A percentile compares a stretch with the other conserved stretches of the same genome.
phyloP scores from a whole-genome alignment of 2,888 invertebrate species.

The Microchrysa polita region DNA sequence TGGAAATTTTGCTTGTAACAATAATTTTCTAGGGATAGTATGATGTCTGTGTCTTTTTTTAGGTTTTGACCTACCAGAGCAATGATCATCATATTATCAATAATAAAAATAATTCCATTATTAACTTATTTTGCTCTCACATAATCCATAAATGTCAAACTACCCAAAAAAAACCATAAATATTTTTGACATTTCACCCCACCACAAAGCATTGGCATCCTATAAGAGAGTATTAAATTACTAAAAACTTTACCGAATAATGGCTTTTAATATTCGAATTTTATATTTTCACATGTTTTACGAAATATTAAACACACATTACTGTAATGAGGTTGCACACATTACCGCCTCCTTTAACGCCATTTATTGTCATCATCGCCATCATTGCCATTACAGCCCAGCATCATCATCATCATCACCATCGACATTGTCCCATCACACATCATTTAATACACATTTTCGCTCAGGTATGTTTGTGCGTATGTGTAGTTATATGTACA shows the following conservation, averaged over 20 bases:
- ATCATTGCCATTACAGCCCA: neutral
- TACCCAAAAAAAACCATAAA: no score
- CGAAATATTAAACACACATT: neutral
- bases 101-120: no score
- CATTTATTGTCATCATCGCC: neutral
- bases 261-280: neutral
- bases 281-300: neutral
- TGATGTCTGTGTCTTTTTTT: no score
- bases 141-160: no score
- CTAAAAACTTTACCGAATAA: neutral
- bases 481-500: neutral
- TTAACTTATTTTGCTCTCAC: no score
- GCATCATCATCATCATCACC: neutral
- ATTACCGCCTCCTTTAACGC: neutral
- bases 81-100: no score
- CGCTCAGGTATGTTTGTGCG: neutral
- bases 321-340: slow-evolving; percentile 8
- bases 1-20: no score
- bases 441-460: neutral
- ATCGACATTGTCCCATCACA: neutral
- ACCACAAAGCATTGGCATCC: no score
- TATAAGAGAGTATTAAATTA: slow-evolving; percentile 5
- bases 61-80: no score
- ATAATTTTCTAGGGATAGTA: no score
- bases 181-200: no score